Base-by-base conservation (phyloP, 2,888 invertebrate genomes). In the Dendrolimus houi region DNA sequence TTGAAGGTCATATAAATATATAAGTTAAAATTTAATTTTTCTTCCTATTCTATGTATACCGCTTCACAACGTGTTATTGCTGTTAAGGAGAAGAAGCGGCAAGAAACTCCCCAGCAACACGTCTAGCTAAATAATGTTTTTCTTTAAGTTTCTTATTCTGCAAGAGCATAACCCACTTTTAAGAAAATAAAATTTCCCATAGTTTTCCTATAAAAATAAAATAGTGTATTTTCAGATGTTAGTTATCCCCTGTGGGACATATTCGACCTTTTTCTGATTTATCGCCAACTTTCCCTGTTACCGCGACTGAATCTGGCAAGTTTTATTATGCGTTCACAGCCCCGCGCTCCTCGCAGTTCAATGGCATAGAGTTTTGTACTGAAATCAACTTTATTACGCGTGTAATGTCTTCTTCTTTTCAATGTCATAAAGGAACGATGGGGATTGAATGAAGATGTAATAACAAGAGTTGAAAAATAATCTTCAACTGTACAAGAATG, bases 251-350 rank as follows among this genome's bases (percentile, higher is more conserved):
- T 62, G 68, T 69, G 81, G 70, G 78, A 75, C 74, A 77, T 77
- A 77, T 81, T 79, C 81, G 81, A 79, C 85, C 82, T 82, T 83
- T 83, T 77, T 74, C 68, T 86, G 87, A 87, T 87, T 87, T 87
- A 87, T 84, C 67, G 76, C 69, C 72, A 75, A 79, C 71, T 77
- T 77, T 76, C 75, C 77, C 75, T 69, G 73, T 71, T 71, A 65
- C 69, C 47, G 47, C 47, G 65, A 65, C 62, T 64, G 64, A 70
- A 74, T 73, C 77, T 72, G 59, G 71, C 71, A 81, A 85, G 77
- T 84, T 85, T 83, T 84, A 83, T 81, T 81, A 81, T 83, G 79
- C 80, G 75, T 64, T 74, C 69, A 62, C 63, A 60, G 68, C 69
- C 70, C 67, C 71, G 71, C 69, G 68, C 69, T 71, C 67, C 71